Conservation (phyloP, 2,113 vertebrate genomes). For the Alouatta palliata region DNA sequence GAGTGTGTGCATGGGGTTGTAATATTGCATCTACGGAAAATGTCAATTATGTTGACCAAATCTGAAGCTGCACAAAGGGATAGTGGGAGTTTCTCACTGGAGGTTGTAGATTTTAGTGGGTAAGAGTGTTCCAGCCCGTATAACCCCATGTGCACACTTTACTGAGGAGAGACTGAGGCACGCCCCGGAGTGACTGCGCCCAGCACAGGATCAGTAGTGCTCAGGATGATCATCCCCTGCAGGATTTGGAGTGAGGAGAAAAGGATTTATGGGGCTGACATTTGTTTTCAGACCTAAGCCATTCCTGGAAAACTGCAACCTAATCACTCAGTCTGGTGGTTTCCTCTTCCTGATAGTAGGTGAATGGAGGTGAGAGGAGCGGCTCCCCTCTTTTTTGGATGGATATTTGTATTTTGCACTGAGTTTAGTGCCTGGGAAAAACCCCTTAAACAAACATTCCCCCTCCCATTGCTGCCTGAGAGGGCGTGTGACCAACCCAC, state of each 20-base stretch:
- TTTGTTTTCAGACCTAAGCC: neutral
- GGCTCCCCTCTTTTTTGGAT: neutral
- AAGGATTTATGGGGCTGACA: neutral
- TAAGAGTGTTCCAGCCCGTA: neutral
- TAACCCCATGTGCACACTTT: neutral
- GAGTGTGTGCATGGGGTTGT: neutral
- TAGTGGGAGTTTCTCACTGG: accelerated
- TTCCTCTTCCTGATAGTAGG: neutral
- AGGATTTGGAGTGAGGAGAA: neutral
- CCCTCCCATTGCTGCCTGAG: neutral
- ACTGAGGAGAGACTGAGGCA: neutral
- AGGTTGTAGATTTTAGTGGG: neutral
- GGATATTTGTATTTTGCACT: neutral
- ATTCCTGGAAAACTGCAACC: neutral
- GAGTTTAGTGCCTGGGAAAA: neutral
- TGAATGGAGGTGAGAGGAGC: neutral
- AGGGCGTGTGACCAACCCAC: slow-evolving; percentile 27
- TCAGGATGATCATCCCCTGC: neutral
- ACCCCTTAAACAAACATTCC: slow-evolving; percentile 40
- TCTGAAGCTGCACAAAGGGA: neutral
- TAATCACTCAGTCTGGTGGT: neutral
- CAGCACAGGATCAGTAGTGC: accelerated
- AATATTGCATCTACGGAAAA: neutral
- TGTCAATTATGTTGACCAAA: neutral
- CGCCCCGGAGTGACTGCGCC: accelerated